phyloP scores from a whole-genome alignment of 2,888 invertebrate genomes.

The Meta bourneti region DNA sequence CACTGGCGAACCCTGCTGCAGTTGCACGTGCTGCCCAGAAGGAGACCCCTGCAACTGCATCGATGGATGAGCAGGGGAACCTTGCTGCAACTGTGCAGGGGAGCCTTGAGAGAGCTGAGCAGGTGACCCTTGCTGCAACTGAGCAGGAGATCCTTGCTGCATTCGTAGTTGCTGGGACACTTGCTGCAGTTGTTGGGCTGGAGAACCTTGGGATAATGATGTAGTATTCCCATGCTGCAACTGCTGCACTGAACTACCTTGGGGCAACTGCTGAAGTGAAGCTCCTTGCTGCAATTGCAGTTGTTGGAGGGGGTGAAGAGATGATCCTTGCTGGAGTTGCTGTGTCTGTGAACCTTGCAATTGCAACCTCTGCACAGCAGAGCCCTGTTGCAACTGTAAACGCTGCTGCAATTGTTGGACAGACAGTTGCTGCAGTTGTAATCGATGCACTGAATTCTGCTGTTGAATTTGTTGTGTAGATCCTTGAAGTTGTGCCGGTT shows the following conservation, averaged over 20 bases:
- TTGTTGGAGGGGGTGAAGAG: constrained; percentile 30
- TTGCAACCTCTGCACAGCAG: constrained; percentile 52
- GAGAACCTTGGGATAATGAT: constrained; percentile 29
- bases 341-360: constrained; percentile 50
- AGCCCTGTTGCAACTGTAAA: constrained; percentile 49
- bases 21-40: constrained; percentile 42
- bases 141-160: constrained; percentile 69
- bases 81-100: constrained; percentile 68
- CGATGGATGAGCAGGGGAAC: constrained; percentile 51
- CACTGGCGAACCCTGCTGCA: constrained; percentile 63
- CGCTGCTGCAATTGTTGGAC: constrained; percentile 71
- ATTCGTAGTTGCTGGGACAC: constrained; percentile 57
- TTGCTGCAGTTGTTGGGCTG: constrained; percentile 52
- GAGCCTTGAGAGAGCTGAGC: constrained; percentile 67
- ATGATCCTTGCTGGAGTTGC: constrained; percentile 33
- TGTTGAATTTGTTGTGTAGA: constrained; percentile 63
- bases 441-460: constrained; percentile 48
- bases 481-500: constrained; percentile 51
- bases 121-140: constrained; percentile 69
- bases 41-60: constrained; percentile 64
- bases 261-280: constrained; percentile 18
- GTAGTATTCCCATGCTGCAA: constrained; percentile 36
- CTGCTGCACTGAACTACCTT: constrained; percentile 22
- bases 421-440: constrained; percentile 61
- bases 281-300: constrained; percentile 40